Base-by-base conservation (phyloP, 2,797 vertebrate genomes). In the Hirundo rustica region DNA sequence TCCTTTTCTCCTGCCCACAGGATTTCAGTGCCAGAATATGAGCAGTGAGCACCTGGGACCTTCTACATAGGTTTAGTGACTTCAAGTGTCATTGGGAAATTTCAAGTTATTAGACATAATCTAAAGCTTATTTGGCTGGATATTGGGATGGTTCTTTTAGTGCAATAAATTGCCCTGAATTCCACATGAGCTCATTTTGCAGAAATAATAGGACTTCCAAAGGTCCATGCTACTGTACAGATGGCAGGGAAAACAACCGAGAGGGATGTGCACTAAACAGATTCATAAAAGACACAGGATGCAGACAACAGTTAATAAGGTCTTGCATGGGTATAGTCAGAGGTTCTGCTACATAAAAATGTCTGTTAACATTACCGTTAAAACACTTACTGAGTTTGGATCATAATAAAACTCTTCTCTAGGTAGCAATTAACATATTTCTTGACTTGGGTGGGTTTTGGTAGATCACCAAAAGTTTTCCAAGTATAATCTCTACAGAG, bases 171-270 rank as follows among this genome's bases (percentile, higher is more conserved):
- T 83, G 57, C 66, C 87, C 81, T 75, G 82, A 88, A 85, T 95
- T 95, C 91, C 91, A 54, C 44, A 78, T 27, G 81, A 94, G 79
- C 86, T 94, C 89, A 40, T 84, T 95, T 96, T 95, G 61, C 61
- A 80, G 85, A 89, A 94, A 92, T 86, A 88, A 88, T 13, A 81
- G 73, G 62, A 81, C 53, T 92, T 95, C 95, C 60, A 96, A 96
- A 97, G 65, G 83, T 95, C 82, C 90, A 23, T 88, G 42, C 19
- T 79, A 61, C 45, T 94, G 36, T 66, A 80, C 58, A 48, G 85
- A 73, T 77, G 58, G 74, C 62, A 94, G 88, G 58, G 66, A 60
- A 96, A 89, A 88, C 45, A 51, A 50, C 40, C 60, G 73, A 67
- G 79, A 85, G 57, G 30, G 68, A 17, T 67, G 32, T 34, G 38